A percentile compares a stretch with the other conserved stretches of the same genome.
Evolutionary conservation across 2,888 invertebrate species (phyloP).

Genomic region (Agrotis clavis): DNA sequence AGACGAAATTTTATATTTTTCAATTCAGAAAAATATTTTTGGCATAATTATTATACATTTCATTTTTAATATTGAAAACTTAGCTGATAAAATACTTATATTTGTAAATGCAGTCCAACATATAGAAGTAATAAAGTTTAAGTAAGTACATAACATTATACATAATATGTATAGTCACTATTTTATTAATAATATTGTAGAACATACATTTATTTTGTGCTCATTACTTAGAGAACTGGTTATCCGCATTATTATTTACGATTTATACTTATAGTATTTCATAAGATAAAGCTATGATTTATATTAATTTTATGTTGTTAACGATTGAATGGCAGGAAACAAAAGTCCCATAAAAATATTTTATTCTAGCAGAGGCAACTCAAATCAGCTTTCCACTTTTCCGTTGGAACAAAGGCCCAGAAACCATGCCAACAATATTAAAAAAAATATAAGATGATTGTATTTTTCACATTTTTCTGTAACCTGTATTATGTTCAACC

Average conservation of each 20-base stretch:
- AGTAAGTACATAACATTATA: constrained; percentile 53
- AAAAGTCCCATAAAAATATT: not conserved
- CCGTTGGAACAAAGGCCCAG: too few species aligned
- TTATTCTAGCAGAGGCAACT: not conserved
- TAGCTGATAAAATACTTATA: not conserved
- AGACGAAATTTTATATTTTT: not conserved
- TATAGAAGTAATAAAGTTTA: constrained; percentile 30
- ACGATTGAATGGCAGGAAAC: not conserved
- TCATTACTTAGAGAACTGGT: constrained; percentile 19
- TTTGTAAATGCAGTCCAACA: constrained; percentile 44
- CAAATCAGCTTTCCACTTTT: too few species aligned
- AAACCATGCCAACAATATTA: too few species aligned
- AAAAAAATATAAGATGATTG: too few species aligned
- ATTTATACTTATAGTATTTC: constrained; percentile 25
- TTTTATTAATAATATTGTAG: constrained; percentile 42
- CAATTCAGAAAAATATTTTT: constrained; percentile 13
- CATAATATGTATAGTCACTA: constrained; percentile 57
- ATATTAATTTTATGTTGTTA: constrained; percentile 20
- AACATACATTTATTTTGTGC: constrained; percentile 33
- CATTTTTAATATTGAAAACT: not conserved
- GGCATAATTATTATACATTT: not conserved
- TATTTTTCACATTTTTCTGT: too few species aligned
- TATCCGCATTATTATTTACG: constrained; percentile 21
- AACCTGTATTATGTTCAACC: too few species aligned
- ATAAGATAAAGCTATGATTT: constrained; percentile 38